Base-by-base conservation (phyloP, 2,797 vertebrate species). In the Apogon hyalosoma region DNA sequence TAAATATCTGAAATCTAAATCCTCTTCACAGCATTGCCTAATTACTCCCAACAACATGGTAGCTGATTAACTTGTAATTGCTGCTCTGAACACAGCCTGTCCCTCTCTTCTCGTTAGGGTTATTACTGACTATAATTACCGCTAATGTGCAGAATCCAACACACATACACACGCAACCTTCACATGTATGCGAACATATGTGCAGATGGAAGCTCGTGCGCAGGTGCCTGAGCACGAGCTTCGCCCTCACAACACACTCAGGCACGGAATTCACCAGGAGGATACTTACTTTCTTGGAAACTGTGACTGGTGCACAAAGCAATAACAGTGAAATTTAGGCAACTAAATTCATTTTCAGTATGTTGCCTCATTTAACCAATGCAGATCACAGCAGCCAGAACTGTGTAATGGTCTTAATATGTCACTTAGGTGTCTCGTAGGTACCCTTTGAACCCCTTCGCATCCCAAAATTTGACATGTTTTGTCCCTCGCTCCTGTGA, bases 21-120 rank as follows among this genome's bases (percentile, higher is more conserved):
- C 91, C 90, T 95, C 94, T 95, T 95, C 94, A 96, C 95, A 90
- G 95, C 92, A 83, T 93, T 94, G 77, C 94, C 95, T 97, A 97
- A 98, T 98, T 98, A 97, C 96, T 96, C 95, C 95, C 89, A 90
- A 96, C 95, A 95, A 96, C 95, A 95, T 96, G 96, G 96, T 95
- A 95, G 96, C 96, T 97, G 95, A 97, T 98, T 97, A 97, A 97
- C 96, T 96, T 97, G 95, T 97, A 98, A 98, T 98, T 96, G 96
- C 95, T 96, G 95, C 95, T 97, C 94, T 95, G 95, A 95, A 96
- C 91, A 92, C 94, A 95, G 95, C 95, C 92, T 91, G 96, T 97
- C 96, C 96, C 96, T 93, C 93, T 96, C 95, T 97, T 94, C 96
- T 97, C 96, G 95, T 97, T 96, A 96, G 95, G 95, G 92, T 94